These are phyloP conservation scores for Himalopsyche tibetana DNA, from an alignment of 2,888 invertebrate species.

Conservation along the genomic window DNA sequence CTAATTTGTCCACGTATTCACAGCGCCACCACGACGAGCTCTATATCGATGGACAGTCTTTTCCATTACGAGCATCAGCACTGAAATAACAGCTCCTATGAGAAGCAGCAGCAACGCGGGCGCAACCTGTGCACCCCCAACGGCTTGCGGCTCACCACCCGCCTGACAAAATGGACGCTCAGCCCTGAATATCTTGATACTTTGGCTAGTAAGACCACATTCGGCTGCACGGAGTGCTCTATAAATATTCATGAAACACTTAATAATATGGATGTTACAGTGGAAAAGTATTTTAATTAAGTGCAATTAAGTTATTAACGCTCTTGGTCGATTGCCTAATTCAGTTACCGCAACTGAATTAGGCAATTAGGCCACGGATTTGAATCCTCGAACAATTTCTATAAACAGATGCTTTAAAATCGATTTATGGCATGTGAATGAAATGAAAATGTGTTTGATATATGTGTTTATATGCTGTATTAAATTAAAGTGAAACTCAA, in stretches of 20 bases:
- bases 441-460: too few species aligned
- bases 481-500: too few species aligned
- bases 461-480: too few species aligned
- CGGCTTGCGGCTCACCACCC: constrained; percentile 22
- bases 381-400: too few species aligned
- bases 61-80: constrained; percentile 24
- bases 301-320: too few species aligned
- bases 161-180: constrained; percentile 37
- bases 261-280: too few species aligned
- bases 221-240: constrained; percentile 44
- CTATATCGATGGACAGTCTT: not conserved
- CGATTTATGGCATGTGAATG: too few species aligned
- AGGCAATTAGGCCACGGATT: too few species aligned
- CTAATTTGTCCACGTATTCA: not conserved
- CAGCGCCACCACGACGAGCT: not conserved
- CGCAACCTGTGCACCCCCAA: not conserved
- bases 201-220: constrained; percentile 11
- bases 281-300: too few species aligned
- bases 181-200: constrained; percentile 39
- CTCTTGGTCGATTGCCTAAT: too few species aligned
- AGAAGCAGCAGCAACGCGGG: constrained; percentile 35
- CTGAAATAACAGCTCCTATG: constrained; percentile 23
- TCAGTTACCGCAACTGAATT: too few species aligned
- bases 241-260: not conserved
- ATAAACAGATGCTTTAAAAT: too few species aligned